Percentiles rank a stretch among this genome's conserved stretches.
Evolutionary conservation across 2,888 invertebrate species (phyloP).

Genomic region (Ichneumoninae sp.): DNA sequence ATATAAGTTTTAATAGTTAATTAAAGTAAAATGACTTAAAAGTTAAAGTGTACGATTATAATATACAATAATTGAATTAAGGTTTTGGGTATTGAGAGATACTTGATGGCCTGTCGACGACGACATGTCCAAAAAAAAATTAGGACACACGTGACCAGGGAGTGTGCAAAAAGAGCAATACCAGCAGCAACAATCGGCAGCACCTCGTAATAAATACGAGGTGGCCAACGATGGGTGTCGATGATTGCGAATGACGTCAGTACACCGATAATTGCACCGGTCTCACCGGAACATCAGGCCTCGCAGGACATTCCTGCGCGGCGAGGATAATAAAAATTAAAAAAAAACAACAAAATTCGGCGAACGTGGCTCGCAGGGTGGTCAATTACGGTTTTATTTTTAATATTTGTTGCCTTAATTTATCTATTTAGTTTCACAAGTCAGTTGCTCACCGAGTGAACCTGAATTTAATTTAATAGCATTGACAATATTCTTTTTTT

Average conservation of each 20-base stretch:
- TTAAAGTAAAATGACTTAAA: too few species aligned
- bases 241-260: slow-evolving; percentile 44
- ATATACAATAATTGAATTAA: too few species aligned
- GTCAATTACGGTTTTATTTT: neutral
- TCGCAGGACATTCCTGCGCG: slow-evolving; percentile 1
- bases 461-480: neutral
- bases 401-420: neutral
- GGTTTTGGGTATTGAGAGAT: neutral
- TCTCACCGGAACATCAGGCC: neutral
- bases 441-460: too few species aligned
- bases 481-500: neutral
- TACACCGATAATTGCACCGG: slow-evolving; percentile 19
- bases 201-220: slow-evolving; percentile 13
- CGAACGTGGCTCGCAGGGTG: slow-evolving; percentile 26
- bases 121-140: slow-evolving; percentile 39
- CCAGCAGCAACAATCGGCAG: neutral
- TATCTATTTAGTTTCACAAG: neutral
- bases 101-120: slow-evolving; percentile 20
- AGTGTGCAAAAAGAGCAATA: slow-evolving; percentile 16
- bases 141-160: neutral
- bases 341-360: neutral
- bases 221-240: neutral
- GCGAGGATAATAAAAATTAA: neutral
- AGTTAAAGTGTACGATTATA: too few species aligned
- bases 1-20: neutral